Conservation (phyloP, 2,888 invertebrate species). For the Lochmaea crataegi region DNA sequence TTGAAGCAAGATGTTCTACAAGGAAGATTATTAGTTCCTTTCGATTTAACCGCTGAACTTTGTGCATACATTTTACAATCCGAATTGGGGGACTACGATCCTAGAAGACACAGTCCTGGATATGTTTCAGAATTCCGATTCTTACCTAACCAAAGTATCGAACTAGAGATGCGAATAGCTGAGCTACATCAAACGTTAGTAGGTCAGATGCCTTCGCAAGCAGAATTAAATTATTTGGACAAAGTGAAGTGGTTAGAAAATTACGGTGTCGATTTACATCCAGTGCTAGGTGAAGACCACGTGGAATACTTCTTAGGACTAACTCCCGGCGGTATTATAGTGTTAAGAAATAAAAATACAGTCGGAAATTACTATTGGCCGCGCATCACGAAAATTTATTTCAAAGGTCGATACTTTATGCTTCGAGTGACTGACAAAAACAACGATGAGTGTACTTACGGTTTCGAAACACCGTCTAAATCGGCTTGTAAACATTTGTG, state of each 20-base stretch:
- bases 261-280: constrained; percentile 98
- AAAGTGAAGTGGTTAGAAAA: constrained; percentile 99
- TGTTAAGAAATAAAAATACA: constrained; percentile 93
- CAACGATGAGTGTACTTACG: constrained; percentile 95
- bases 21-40: constrained; percentile 90
- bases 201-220: constrained; percentile 91
- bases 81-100: constrained; percentile 95
- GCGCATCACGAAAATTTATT: constrained; percentile 94
- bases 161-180: constrained; percentile 87
- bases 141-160: constrained; percentile 90
- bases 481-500: constrained; percentile 95
- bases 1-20: constrained; percentile 96
- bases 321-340: constrained; percentile 95
- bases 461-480: constrained; percentile 92
- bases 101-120: constrained; percentile 85
- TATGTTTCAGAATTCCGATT: constrained; percentile 96
- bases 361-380: constrained; percentile 99
- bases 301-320: constrained; percentile 94
- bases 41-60: constrained; percentile 91
- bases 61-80: constrained; percentile 95
- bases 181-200: constrained; percentile 90
- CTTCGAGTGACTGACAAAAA: constrained; percentile 95
- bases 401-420: constrained; percentile 97
- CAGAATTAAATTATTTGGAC: constrained; percentile 94
- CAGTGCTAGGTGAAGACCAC: constrained; percentile 95